Evolutionary conservation across 1,140 invertebrate species (phyloP).

Genomic region (Sycophila sp.): DNA sequence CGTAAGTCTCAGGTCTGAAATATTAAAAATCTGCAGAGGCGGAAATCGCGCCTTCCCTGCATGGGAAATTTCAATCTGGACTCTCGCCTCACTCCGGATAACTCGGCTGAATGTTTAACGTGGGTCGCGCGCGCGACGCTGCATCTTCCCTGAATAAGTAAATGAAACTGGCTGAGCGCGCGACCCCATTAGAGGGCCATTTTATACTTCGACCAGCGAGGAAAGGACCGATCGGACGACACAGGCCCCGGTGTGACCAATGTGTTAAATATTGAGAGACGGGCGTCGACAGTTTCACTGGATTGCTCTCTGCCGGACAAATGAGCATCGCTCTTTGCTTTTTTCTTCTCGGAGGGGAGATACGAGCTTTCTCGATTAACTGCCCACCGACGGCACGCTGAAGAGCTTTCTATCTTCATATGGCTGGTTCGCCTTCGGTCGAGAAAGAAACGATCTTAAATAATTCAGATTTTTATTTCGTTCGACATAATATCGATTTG

Average conservation of each 20-base stretch:
- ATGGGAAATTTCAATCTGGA: conserved; percentile 66
- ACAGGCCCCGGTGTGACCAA: neutral
- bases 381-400: too few species aligned
- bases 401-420: too few species aligned
- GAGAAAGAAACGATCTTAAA: too few species aligned
- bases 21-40: conserved; percentile 52
- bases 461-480: too few species aligned
- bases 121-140: conserved; percentile 48
- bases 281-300: conserved; percentile 26
- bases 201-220: conserved; percentile 45
- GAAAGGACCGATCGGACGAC: neutral
- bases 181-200: conserved; percentile 57
- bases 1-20: conserved; percentile 33
- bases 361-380: too few species aligned
- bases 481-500: too few species aligned
- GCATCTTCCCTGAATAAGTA: conserved; percentile 54
- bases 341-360: neutral
- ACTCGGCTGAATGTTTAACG: conserved; percentile 64
- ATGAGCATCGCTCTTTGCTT: neutral
- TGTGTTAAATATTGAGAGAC: too few species aligned
- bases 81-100: conserved; percentile 53
- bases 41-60: conserved; percentile 48
- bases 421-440: too few species aligned
- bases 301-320: conserved; percentile 10
- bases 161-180: conserved; percentile 54